Conservation (phyloP, 2,888 invertebrate genomes). For the Xestobium rufovillosum region DNA sequence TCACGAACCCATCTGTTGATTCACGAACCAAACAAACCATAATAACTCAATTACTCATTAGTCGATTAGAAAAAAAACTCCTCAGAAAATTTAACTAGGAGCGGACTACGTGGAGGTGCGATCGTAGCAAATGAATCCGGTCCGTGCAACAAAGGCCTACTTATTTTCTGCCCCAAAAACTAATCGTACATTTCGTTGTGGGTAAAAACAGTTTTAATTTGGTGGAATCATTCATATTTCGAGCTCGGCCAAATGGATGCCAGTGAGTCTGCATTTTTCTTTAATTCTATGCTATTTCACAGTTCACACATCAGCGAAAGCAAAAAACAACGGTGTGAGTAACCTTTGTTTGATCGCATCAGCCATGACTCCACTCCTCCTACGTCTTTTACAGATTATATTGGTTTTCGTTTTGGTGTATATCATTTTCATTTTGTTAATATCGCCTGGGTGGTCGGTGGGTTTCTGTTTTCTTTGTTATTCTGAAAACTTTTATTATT, state of each 20-base stretch:
- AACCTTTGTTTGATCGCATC: background rate
- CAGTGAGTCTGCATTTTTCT: conserved; percentile 30
- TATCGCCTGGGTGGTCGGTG: background rate
- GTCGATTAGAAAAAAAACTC: too few species aligned
- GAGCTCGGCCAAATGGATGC: conserved; percentile 28
- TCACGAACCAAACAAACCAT: too few species aligned
- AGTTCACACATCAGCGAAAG: conserved; percentile 30
- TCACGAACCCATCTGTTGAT: too few species aligned
- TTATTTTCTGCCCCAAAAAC: too few species aligned
- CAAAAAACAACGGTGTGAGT: conserved; percentile 1
- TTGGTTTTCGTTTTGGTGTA: conserved; percentile 1
- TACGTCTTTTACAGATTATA: background rate
- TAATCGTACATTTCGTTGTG: conserved; percentile 10
- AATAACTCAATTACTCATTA: too few species aligned
- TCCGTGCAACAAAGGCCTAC: too few species aligned
- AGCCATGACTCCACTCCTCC: background rate
- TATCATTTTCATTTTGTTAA: conserved; percentile 1
- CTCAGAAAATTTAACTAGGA: too few species aligned
- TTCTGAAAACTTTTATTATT: conserved; percentile 1
- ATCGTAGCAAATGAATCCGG: too few species aligned
- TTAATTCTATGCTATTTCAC: conserved; percentile 38
- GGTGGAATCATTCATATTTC: conserved; percentile 34
- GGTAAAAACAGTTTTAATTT: conserved; percentile 30
- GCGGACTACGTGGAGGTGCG: too few species aligned
- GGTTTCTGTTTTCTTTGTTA: background rate